These are phyloP conservation scores for Hyposmocoma kahamanoa DNA, from an alignment of 1,140 invertebrate genomes.

Conservation along the genomic window DNA sequence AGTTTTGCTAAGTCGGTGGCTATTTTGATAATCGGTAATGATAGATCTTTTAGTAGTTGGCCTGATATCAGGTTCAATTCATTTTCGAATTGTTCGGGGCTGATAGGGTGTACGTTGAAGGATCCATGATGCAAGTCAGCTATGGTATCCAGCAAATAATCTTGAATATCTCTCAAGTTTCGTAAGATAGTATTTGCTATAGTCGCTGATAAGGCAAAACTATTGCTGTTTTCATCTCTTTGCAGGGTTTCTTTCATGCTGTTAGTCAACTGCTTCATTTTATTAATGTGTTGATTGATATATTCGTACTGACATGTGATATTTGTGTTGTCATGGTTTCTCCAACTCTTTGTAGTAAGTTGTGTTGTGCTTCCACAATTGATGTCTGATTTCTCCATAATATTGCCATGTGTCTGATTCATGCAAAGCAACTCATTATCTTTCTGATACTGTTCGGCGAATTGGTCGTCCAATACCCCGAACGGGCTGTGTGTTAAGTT, in stretches of 20 bases:
- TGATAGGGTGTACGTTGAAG: constrained; percentile 5
- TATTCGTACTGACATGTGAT: too few species aligned
- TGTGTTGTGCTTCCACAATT: constrained; percentile 1
- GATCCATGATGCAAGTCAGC: neutral
- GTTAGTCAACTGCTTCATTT: neutral
- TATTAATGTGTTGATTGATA: neutral
- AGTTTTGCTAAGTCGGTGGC: neutral
- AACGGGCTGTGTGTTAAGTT: constrained; percentile 4
- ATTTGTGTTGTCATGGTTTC: neutral
- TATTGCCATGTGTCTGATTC: constrained; percentile 1
- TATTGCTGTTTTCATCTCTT: neutral
- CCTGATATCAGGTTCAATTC: constrained; percentile 7
- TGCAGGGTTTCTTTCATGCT: neutral
- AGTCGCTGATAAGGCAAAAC: constrained; percentile 6
- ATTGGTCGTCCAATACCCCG: constrained; percentile 7
- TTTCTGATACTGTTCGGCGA: constrained; percentile 5
- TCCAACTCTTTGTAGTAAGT: constrained; percentile 6
- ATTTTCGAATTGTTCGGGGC: neutral
- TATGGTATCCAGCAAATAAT: neutral
- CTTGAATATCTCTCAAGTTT: neutral
- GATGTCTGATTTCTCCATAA: constrained; percentile 8
- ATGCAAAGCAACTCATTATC: neutral
- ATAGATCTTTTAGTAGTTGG: constrained; percentile 3
- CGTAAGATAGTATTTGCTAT: constrained; percentile 1
- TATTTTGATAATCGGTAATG: neutral